phyloP scores from a whole-genome alignment of 2,797 vertebrate species.

The Paedocypris micromegethes region DNA sequence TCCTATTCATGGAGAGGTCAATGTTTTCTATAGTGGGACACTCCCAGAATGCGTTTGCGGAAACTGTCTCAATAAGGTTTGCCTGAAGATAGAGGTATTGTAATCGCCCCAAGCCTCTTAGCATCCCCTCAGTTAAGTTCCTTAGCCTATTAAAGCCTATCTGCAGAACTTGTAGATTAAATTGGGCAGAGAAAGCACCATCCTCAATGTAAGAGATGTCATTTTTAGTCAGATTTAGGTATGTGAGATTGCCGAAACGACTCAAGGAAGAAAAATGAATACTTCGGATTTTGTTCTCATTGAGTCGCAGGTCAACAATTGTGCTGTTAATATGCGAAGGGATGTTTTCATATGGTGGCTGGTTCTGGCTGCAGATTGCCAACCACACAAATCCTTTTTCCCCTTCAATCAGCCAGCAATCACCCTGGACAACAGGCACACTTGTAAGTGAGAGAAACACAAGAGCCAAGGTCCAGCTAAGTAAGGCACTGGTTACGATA shows the following conservation, averaged over 20 bases:
- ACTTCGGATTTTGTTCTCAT: conserved; percentile 95
- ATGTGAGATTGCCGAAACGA: conserved; percentile 96
- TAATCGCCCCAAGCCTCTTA: conserved; percentile 90
- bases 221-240: conserved; percentile 98
- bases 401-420: conserved; percentile 98
- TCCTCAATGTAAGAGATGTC: conserved; percentile 94
- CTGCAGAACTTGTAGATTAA: conserved; percentile 96
- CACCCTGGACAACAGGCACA: conserved; percentile 69
- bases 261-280: conserved; percentile 92
- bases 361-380: conserved; percentile 98
- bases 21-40: conserved; percentile 94
- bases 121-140: conserved; percentile 93
- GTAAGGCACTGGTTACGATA: conserved; percentile 69
- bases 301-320: conserved; percentile 93
- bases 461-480: conserved; percentile 66
- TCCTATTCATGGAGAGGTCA: conserved; percentile 97
- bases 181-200: conserved; percentile 91
- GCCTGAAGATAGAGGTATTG: conserved; percentile 99
- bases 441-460: conserved; percentile 73
- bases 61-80: conserved; percentile 93
- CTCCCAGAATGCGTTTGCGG: conserved; percentile 94
- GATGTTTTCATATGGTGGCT: conserved; percentile 93
- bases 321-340: conserved; percentile 96
- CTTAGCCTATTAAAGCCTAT: conserved; percentile 94
- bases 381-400: conserved; percentile 98